A percentile compares a stretch with the other conserved stretches of the same genome.
phyloP scores from a whole-genome alignment of 2,113 vertebrate species.

The Poeciliopsis prolifica region DNA sequence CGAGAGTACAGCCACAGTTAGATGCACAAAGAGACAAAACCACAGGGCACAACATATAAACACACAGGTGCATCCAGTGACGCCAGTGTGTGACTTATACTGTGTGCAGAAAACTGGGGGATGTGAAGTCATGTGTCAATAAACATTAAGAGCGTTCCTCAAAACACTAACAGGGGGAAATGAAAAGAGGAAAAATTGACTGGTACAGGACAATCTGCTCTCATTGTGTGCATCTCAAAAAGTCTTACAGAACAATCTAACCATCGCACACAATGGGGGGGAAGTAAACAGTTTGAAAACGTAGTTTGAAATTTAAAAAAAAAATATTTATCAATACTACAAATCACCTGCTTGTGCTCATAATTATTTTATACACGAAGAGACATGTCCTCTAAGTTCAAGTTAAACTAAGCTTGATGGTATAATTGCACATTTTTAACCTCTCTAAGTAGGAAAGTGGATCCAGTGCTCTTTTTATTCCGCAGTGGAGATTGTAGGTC shows the following conservation, averaged over 20 bases:
- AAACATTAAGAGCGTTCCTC: constrained; percentile 54
- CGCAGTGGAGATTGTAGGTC: constrained; percentile 30
- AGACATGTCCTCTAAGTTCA: constrained; percentile 32
- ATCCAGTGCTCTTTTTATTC: constrained; percentile 35
- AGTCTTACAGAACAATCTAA: constrained; percentile 3
- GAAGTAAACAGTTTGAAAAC: too few relatives aligned
- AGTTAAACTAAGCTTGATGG: constrained; percentile 28
- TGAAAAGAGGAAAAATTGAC: constrained; percentile 30
- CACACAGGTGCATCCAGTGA: constrained; percentile 1
- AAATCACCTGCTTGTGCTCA: constrained; percentile 15
- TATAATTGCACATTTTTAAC: constrained; percentile 58
- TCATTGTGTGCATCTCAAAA: constrained; percentile 12
- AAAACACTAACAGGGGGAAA: constrained; percentile 51
- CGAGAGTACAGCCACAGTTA: constrained; percentile 20
- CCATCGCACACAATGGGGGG: neutral
- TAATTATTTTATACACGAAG: constrained; percentile 21
- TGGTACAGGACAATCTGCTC: neutral
- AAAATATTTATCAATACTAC: neutral
- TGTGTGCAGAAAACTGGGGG: neutral
- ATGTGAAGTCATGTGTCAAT: constrained; percentile 6
- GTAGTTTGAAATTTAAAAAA: too few relatives aligned
- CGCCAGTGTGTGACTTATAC: neutral
- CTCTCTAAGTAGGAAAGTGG: constrained; percentile 28
- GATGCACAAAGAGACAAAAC: constrained; percentile 10
- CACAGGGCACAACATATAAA: constrained; percentile 12